A percentile compares a stretch with the other conserved stretches of the same genome.
These are phyloP conservation scores for Styela plicata DNA, from an alignment of 23 tunicate species.

Conservation along the genomic window DNA sequence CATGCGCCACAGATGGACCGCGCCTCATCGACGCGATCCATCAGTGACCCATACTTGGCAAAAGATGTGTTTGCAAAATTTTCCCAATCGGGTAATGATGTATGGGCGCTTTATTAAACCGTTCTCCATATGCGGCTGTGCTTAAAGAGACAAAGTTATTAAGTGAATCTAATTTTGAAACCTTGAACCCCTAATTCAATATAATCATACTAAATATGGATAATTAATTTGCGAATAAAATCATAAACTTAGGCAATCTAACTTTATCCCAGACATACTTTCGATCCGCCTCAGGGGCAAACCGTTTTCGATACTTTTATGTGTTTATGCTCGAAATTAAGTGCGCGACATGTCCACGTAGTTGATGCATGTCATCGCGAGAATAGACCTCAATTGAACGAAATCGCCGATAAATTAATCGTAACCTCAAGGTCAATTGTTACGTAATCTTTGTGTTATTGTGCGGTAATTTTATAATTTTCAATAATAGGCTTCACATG, in stretches of 20 bases:
- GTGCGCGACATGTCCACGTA: neutral
- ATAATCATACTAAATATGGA: no score
- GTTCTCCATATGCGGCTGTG: no score
- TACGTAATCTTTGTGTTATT: neutral
- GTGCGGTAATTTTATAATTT: neutral
- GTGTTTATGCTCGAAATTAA: neutral
- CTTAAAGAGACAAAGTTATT: no score
- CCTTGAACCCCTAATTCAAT: no score
- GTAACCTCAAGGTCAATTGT: neutral
- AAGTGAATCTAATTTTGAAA: no score
- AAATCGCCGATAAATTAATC: neutral
- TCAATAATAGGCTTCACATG: neutral
- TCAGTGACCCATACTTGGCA: no score
- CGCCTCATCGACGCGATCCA: no score
- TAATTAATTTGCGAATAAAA: no score
- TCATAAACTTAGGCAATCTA: neutral
- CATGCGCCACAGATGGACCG: no score
- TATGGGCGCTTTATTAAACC: no score
- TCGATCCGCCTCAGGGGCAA: neutral
- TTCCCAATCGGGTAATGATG: no score
- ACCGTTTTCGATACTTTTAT: neutral
- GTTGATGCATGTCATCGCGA: neutral
- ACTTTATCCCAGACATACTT: neutral
- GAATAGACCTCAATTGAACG: neutral
- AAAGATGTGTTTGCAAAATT: no score